Base-by-base conservation (phyloP, 2,113 vertebrate genomes). In the Motacilla tschutschensis region DNA sequence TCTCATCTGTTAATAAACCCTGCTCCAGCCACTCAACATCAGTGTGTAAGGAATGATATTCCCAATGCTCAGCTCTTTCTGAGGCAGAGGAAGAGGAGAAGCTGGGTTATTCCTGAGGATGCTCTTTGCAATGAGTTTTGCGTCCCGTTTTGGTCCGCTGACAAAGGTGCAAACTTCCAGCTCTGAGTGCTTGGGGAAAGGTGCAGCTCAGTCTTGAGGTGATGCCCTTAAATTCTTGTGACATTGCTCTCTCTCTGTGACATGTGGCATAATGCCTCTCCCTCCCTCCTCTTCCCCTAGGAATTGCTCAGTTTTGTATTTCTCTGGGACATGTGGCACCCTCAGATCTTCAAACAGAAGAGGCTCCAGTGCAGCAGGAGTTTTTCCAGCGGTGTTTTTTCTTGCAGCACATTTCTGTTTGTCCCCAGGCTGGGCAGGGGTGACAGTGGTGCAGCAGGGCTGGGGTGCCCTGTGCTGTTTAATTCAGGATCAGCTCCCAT, bases 151-250 rank as follows among this genome's bases (percentile, higher is more conserved):
- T 35, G 14, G 17, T 48, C 29, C 12, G 0, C 8, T 18, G 41
- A 40, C 25, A 71, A 62, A 69, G 25, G n/a, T 43, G 38, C n/a
- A 75, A 44, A 28, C 2, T 66, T 38, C 13, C 46, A 73, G 29
- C 41, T 83, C 19, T 10, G 69, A 36, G 58, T 40, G 10, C 20
- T 22, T 69, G 46, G 20, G 43, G 41, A 41, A 67, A 60, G 1
- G 7, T 5, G 48, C 75, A 59, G 31, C 31, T 82, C 1, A 0
- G 12, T 10, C 29, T 33, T 11, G 25, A 31, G 25, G 26, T 24
- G 17, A 44, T 6, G 31, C 25, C 51, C 25, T 69, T 31, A 48
- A 53, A 18, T 43, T 53, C 43, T 33, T 8, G 13, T 57, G 13
- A 4, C 5, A 2, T 16, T 46, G 40, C 24, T 76, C 38, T 72